Base-by-base conservation (phyloP, 2,797 vertebrate genomes). In the Meriones psammophilus region DNA sequence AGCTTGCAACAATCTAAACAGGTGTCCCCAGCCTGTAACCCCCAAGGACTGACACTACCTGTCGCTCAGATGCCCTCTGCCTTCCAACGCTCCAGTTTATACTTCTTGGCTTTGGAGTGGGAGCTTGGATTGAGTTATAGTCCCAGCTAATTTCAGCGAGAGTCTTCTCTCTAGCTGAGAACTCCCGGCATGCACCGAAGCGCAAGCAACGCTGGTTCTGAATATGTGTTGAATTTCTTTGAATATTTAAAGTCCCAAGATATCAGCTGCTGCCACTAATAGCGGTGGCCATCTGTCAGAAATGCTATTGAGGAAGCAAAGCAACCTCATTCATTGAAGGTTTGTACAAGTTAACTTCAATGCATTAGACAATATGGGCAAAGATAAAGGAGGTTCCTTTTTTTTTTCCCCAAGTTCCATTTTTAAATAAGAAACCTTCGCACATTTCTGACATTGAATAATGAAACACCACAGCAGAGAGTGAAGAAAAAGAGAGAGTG, bases 231-330 rank as follows among this genome's bases (percentile, higher is more conserved):
- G 81, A 94, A 84, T 88, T 89, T 33, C 64, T 96, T 95, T 97
- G 94, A 96, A 80, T 97, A 94, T 96, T 97, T 94, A 92, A 94
- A 96, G 95, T 95, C 64, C 89, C 58, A 96, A 95, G 86, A 94
- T 96, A 91, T 96, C 92, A 94, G 77, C 84, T 94, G 54, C 85
- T 97, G 54, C 91, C 94, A 94, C 46, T 92, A 95, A 97, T 22
- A 88, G 85, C 78, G 89, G 88, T 96, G 92, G 73, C 92, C 94
- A 96, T 97, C 91, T 95, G 93, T 94, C 77, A 97, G 74, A 96
- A 97, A 94, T 60, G 73, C 54, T 92, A 89, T 89, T 94, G 87
- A 97, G 95, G 83, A 97, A 97, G 76, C 89, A 91, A 91, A 97
- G 76, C 89, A 91, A 91, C 66, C 56, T 88, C 69, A 60, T 73